phyloP scores from a whole-genome alignment of 2,888 invertebrate species.

The Agonopterix subpropinquella region DNA sequence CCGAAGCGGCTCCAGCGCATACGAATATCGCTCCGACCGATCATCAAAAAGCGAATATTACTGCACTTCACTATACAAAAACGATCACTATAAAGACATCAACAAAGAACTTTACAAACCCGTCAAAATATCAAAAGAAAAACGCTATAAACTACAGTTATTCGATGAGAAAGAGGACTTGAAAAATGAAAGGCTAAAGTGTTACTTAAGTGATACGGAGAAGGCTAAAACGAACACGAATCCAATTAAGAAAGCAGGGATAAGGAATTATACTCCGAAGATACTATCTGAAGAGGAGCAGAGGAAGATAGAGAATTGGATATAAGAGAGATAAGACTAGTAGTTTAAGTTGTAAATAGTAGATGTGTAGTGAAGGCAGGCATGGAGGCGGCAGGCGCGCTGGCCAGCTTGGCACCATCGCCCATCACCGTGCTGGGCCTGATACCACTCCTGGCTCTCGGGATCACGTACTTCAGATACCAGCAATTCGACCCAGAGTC shows the following conservation, averaged over 20 bases:
- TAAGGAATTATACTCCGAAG: conserved; percentile 84
- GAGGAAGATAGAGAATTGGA: conserved; percentile 78
- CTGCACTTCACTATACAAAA: conserved; percentile 66
- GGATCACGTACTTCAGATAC: conserved; percentile 87
- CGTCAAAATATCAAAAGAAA: conserved; percentile 67
- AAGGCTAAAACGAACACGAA: conserved; percentile 67
- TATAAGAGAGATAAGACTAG: conserved; percentile 65
- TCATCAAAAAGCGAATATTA: conserved; percentile 61
- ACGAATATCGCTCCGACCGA: conserved; percentile 57
- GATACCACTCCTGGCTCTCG: conserved; percentile 87
- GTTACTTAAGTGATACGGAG: conserved; percentile 54
- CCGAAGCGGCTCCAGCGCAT: conserved; percentile 62
- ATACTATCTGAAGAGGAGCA: conserved; percentile 77
- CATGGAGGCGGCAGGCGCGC: conserved; percentile 71
- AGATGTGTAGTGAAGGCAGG: conserved; percentile 51
- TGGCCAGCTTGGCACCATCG: conserved; percentile 76
- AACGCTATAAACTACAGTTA: conserved; percentile 60
- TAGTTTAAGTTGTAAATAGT: conserved; percentile 69
- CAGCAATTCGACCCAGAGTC: conserved; percentile 89
- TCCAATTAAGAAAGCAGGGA: conserved; percentile 72
- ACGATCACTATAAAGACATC: conserved; percentile 66
- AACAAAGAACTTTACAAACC: conserved; percentile 70
- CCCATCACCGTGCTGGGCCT: conserved; percentile 82
- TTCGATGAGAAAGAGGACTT: conserved; percentile 55
- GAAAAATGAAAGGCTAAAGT: conserved; percentile 47